Base-by-base conservation (phyloP, 2,888 invertebrate genomes). In the Acanthosepion lycidas region DNA sequence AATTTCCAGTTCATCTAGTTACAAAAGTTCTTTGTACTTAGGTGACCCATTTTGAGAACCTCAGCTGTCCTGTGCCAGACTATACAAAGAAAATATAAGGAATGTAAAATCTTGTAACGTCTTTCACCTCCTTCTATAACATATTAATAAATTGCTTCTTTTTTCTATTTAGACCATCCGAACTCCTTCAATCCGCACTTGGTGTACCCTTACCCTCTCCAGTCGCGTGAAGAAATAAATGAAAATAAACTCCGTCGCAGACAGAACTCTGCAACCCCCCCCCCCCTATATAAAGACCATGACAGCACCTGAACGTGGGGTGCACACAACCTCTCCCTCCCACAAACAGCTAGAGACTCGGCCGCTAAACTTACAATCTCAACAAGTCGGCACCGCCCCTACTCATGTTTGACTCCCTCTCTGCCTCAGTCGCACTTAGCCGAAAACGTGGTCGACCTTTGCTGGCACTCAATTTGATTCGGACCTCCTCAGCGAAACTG, bases 401-500 rank as follows among this genome's bases (percentile, higher is more conserved):
- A 78, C 78, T 78, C 33, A 33, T 78, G 78, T 78, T 78, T 78
- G 78, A 59, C 59, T 59, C 78, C 78, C 78, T 78, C n/a, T n/a
- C 78, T 78, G 78, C 78, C 78, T 78, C n/a, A 33, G n/a, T n/a
- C 78, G 78, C 78, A 78, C n/a, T 78, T n/a, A n/a, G n/a, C 78
- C 78, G 1, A 78, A 33, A 33, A n/a, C 78, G n/a, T 78, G 78
- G 15, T 78, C 78, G 78, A 78, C 78, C 78, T 78, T 78, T 78
- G n/a, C 78, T 33, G n/a, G 78, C 23, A 78, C 78, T n/a, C 33
- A n/a, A 33, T 78, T 78, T 78, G 78, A 78, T 78, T n/a, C n/a
- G 78, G 78, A 78, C 78, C 78, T 78, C 78, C 78, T 78, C 78
- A 78, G 78, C n/a, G 78, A 78, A 78, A 78, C 78, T n/a, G n/a